Base-by-base conservation (phyloP, 2,888 invertebrate genomes). In the Drosophila colorata region DNA sequence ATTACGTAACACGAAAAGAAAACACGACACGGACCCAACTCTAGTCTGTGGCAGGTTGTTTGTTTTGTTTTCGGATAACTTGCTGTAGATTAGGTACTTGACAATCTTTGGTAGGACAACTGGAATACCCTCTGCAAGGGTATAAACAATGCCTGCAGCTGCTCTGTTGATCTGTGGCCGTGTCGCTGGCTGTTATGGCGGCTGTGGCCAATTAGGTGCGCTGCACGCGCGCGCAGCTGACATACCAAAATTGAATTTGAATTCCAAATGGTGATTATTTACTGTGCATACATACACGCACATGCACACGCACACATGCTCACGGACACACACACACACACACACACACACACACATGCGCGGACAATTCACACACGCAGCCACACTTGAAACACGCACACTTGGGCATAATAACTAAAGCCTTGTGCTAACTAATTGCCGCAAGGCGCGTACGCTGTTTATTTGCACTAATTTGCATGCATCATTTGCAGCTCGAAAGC, bases 341-440 rank as follows among this genome's bases (percentile, higher is more conserved):
- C 56, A 37, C 28, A 52, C 47, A 56, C 38, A 8, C 48, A 52
- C 14, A 46, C 57, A 23, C 25, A 51, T 33, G 46, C 14, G 44
- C 43, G 35, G 16, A 25, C 23, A 33, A 31, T 31, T 11, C 31
- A 64, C 31, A 41, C 23, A 46, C 37, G 55, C 48, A 44, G 57
- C 35, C 58, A 48, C 61, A 73, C 72, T 73, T 51, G 52, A 58
- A 72, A 46, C 63, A 65, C 58, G 63, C 60, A 69, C 85, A 75
- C 70, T 73, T 70, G 69, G 76, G 87, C 78, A 81, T 76, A 84
- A 76, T 87, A 81, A 81, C 85, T 69, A 75, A 84, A 78, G 82
- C 85, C 66, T 87, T 87, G 70, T 69, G 82, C 73, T 71, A 85
- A 82, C 82, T 84, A 84, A 82, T 84, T 82, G 85, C 81, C 82